Evolutionary conservation across 2,113 vertebrate genomes (phyloP).

Genomic region (Irena cyanogastra): DNA sequence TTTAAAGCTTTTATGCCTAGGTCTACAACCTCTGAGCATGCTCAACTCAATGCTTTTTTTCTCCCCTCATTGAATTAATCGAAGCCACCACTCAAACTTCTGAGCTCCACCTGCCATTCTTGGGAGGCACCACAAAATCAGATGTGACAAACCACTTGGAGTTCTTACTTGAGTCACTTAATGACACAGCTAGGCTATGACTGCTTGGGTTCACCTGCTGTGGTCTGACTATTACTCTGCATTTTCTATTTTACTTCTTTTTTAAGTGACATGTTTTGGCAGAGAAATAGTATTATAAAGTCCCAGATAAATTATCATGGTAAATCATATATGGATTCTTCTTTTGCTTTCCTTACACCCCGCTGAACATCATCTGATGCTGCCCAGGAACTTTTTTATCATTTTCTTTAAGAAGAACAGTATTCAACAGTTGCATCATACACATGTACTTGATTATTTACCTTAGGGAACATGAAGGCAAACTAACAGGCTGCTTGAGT

Average conservation of each 20-base stretch:
- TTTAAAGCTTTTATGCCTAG: background rate
- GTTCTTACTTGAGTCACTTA: background rate
- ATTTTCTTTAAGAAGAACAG: background rate
- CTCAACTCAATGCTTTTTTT: background rate
- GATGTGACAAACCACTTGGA: background rate
- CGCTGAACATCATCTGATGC: background rate
- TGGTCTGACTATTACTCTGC: background rate
- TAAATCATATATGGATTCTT: background rate
- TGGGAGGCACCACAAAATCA: background rate
- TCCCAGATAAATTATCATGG: background rate
- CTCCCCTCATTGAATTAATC: background rate
- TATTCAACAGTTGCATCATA: background rate
- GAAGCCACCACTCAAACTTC: background rate
- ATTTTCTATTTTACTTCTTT: background rate
- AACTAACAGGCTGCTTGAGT: background rate
- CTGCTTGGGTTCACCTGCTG: background rate
- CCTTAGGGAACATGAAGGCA: background rate
- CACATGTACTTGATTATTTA: background rate
- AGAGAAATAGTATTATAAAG: background rate
- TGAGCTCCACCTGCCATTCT: background rate
- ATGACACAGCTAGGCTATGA: background rate
- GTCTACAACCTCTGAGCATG: background rate
- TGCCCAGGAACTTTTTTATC: background rate
- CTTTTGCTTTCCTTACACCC: background rate
- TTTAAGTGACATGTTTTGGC: background rate